A percentile compares a stretch with the other conserved stretches of the same genome.
Conservation (phyloP, 2,113 vertebrate genomes). For the Crotophaga sulcirostris region DNA sequence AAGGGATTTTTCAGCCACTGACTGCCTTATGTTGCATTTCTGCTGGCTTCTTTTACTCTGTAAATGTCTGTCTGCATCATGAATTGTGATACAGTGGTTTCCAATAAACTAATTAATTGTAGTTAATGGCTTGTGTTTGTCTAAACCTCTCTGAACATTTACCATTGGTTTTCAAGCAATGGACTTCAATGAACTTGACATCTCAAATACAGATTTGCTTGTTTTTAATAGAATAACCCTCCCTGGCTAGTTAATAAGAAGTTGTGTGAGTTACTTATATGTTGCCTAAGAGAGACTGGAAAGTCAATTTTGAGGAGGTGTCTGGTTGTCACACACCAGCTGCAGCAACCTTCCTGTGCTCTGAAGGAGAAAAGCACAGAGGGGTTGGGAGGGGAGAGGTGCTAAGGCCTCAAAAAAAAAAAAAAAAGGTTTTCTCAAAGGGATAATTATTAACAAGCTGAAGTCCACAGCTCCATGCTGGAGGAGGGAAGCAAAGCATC, state of each 20-base stretch:
- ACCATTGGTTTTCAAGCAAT: neutral
- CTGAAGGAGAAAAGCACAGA: neutral
- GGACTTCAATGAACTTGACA: neutral
- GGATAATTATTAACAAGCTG: neutral
- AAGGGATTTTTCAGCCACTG: neutral
- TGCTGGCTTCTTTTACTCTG: neutral
- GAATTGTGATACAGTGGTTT: neutral
- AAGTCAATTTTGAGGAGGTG: neutral
- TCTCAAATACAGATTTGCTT: neutral
- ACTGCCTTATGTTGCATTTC: fast-evolving
- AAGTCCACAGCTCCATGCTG: neutral
- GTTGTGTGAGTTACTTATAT: neutral
- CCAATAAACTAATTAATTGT: neutral
- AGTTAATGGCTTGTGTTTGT: neutral
- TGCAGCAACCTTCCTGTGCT: neutral
- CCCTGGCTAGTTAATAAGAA: neutral
- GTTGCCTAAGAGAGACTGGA: neutral
- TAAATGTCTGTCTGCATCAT: neutral
- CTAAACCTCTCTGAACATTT: neutral
- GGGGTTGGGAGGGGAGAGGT: neutral
- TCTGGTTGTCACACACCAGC: neutral
- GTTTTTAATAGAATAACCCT: neutral
- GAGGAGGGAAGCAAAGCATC: neutral
- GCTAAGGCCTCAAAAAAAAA: neutral
- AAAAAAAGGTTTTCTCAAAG: neutral